phyloP scores from a whole-genome alignment of 1,140 invertebrate genomes.

The Heterodera carotae region DNA sequence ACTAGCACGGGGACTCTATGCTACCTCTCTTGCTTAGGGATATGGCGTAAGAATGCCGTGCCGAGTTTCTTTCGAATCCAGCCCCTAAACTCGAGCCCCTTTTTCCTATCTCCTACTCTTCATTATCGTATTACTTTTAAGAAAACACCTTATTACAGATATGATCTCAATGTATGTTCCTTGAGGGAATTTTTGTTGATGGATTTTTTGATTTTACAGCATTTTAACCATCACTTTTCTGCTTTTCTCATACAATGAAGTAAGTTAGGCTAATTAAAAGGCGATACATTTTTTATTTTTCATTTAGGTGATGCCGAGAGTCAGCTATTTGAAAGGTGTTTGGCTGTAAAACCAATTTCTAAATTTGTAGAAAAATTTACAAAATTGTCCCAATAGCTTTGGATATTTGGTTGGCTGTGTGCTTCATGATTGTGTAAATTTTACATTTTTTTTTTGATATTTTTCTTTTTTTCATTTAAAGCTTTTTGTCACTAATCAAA shows the following conservation, averaged over 20 bases:
- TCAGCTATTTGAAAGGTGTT: constrained; percentile 48
- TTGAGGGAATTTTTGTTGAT: constrained; percentile 25
- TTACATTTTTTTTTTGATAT: not conserved
- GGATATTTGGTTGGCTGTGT: constrained; percentile 89
- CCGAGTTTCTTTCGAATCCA: too few relatives aligned
- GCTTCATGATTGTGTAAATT: constrained; percentile 59
- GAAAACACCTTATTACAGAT: constrained; percentile 72
- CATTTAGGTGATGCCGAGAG: constrained; percentile 78
- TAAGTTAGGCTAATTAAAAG: not conserved
- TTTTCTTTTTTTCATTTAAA: not conserved
- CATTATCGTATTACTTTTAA: not conserved
- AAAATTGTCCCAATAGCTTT: constrained; percentile 89
- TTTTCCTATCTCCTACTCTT: too few relatives aligned
- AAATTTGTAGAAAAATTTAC: constrained; percentile 76
- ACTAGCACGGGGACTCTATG: too few relatives aligned
- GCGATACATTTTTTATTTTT: not conserved
- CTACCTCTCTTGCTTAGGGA: too few relatives aligned
- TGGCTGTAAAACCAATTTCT: constrained; percentile 16
- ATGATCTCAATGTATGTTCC: constrained; percentile 79
- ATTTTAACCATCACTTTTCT: constrained; percentile 93
- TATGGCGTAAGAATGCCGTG: too few relatives aligned
- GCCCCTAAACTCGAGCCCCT: too few relatives aligned
- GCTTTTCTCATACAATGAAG: constrained; percentile 85
- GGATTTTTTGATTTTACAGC: not conserved
- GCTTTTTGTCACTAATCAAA: constrained; percentile 64